phyloP scores from a whole-genome alignment of 2,113 vertebrate genomes.

The Varanus komodoensis region DNA sequence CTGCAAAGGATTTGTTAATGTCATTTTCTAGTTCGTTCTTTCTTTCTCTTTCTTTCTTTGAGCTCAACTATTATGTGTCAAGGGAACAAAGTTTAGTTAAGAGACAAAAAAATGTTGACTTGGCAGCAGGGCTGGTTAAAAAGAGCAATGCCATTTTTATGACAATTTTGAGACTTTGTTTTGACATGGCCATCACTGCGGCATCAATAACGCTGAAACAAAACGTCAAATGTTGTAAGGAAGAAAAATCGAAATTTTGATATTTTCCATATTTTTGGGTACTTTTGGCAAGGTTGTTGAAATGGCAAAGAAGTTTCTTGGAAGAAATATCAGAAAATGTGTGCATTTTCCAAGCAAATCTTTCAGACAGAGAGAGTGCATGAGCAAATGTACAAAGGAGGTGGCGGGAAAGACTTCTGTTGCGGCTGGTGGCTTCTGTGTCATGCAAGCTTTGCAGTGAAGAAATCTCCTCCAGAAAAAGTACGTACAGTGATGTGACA shows the following conservation, averaged over 20 bases:
- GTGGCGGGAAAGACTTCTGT: neutral
- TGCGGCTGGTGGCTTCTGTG: neutral
- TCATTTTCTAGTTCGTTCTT: neutral
- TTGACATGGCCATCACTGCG: slow-evolving; percentile 26
- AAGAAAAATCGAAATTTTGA: slow-evolving; percentile 35
- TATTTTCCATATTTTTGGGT: slow-evolving; percentile 43
- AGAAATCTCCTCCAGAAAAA: neutral
- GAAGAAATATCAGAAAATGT: neutral
- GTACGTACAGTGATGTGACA: neutral
- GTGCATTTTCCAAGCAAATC: neutral
- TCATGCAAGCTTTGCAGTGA: neutral
- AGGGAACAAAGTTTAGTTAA: slow-evolving; percentile 25
- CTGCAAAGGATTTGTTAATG: neutral
- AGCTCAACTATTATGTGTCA: neutral
- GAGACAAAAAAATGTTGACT: neutral
- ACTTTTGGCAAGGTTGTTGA: slow-evolving; percentile 21
- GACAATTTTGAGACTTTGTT: slow-evolving; percentile 37
- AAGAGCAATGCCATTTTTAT: slow-evolving; percentile 30
- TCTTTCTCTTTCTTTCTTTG: neutral
- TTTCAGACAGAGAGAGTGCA: neutral
- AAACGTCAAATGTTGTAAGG: slow-evolving; percentile 25
- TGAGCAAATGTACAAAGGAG: neutral
- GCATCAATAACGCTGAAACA: neutral
- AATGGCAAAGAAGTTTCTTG: slow-evolving; percentile 24
- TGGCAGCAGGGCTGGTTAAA: slow-evolving; percentile 35